Percentiles rank a stretch among this genome's conserved stretches.
Conservation (phyloP, 2,113 vertebrate species). For the Triplophysa tibetana region DNA sequence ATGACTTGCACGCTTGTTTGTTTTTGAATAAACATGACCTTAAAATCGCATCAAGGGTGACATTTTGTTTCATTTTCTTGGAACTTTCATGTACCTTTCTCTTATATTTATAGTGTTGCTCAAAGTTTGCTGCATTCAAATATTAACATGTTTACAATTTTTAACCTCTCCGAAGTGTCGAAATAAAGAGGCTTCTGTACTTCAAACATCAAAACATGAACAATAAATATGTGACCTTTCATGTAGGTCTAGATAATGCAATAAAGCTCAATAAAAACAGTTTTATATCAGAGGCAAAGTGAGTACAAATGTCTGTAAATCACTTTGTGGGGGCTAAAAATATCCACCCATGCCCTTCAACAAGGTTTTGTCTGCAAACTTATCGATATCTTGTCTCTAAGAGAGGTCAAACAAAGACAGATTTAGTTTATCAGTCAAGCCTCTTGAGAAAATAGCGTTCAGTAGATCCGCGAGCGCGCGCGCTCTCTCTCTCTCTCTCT, state of each 20-base stretch:
- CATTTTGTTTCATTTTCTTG: too few species aligned
- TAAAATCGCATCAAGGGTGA: too few species aligned
- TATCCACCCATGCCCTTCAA: neutral
- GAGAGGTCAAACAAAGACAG: neutral
- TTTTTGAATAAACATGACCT: too few species aligned
- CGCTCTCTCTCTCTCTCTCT: neutral
- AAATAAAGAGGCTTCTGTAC: neutral
- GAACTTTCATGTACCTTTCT: too few species aligned
- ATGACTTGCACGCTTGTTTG: neutral
- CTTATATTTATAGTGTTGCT: too few species aligned
- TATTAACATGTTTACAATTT: neutral
- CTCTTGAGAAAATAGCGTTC: neutral
- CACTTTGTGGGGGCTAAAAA: neutral
- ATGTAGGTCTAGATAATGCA: neutral
- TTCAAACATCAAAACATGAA: neutral
- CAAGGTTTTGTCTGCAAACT: neutral
- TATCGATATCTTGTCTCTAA: neutral
- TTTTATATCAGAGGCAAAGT: neutral
- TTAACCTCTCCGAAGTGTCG: neutral
- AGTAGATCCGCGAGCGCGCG: neutral
- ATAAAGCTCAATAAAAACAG: neutral
- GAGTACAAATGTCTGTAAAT: neutral
- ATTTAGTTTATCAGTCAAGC: conserved; percentile 19
- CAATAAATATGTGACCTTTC: neutral
- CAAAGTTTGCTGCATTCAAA: too few species aligned